A percentile compares a stretch with the other conserved stretches of the same genome.
Evolutionary conservation across 2,113 vertebrate genomes (phyloP).

Genomic region (Hemicordylus capensis): DNA sequence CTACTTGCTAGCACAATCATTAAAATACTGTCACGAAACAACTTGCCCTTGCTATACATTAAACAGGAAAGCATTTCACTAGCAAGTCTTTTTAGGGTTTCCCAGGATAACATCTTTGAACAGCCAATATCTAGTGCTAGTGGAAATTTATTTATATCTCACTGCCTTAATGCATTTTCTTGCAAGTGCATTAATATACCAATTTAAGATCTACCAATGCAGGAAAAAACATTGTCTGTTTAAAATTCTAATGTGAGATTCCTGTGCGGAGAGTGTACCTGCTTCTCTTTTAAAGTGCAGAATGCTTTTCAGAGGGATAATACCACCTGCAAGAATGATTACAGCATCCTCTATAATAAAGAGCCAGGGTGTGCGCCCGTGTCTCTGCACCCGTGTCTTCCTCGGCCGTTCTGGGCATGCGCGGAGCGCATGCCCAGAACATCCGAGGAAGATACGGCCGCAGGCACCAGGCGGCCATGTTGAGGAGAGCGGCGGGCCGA

Average conservation of each 20-base stretch:
- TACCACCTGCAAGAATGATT: neutral
- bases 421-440: too few species aligned
- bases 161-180: constrained; percentile 3
- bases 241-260: neutral
- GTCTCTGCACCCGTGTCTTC: too few species aligned
- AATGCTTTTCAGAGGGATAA: neutral
- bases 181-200: neutral
- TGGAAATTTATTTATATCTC: neutral
- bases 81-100: constrained; percentile 17
- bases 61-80: neutral
- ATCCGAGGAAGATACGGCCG: too few species aligned
- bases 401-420: too few species aligned
- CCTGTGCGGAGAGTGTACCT: neutral
- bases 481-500: too few species aligned
- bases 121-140: neutral
- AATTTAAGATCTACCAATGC: neutral
- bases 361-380: too few species aligned
- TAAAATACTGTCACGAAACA: neutral
- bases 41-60: constrained; percentile 25
- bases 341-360: too few species aligned
- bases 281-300: neutral
- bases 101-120: neutral
- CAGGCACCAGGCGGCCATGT: too few species aligned
- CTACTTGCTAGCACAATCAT: neutral
- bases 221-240: neutral